These are phyloP conservation scores for Luffia ferchaultella DNA, from an alignment of 2,888 invertebrate species.

Conservation along the genomic window DNA sequence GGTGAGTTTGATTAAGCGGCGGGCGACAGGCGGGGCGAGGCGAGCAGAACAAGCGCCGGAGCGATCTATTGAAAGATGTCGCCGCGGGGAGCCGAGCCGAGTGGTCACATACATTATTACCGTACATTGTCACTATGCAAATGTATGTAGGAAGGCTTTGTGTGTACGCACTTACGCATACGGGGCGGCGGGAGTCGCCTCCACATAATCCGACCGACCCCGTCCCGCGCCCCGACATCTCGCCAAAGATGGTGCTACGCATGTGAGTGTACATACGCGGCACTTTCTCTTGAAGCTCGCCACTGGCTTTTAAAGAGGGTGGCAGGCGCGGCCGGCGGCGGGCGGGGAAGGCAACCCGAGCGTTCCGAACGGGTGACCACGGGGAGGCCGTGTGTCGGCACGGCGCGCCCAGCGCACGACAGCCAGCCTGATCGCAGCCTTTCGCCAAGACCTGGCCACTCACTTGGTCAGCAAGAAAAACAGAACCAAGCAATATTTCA, in stretches of 20 bases:
- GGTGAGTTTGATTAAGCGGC: too few relatives aligned
- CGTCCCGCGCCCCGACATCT: constrained; percentile 36
- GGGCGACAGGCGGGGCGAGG: constrained; percentile 17
- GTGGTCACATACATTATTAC: constrained; percentile 65
- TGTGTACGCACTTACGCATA: constrained; percentile 63
- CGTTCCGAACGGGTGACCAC: constrained; percentile 67
- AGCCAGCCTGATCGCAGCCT: background rate
- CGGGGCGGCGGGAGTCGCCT: constrained; percentile 47
- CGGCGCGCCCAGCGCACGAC: constrained; percentile 2
- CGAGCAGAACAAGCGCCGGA: constrained; percentile 26
- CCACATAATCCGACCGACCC: constrained; percentile 53
- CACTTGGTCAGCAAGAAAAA: background rate
- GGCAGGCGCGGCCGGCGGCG: constrained; percentile 36
- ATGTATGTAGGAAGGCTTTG: constrained; percentile 63
- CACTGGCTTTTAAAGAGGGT: constrained; percentile 67
- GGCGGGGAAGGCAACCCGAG: constrained; percentile 33
- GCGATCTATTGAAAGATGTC: constrained; percentile 55
- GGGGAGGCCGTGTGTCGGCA: constrained; percentile 35
- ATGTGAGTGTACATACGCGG: constrained; percentile 64
- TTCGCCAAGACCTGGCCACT: constrained; percentile 1
- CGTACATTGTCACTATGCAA: constrained; percentile 65
- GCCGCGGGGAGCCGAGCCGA: constrained; percentile 44
- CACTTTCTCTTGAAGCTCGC: constrained; percentile 70
- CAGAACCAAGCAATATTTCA: constrained; percentile 3
- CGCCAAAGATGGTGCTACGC: constrained; percentile 58